phyloP scores from a whole-genome alignment of 2,888 invertebrate genomes.

The Phytoseiulus persimilis region DNA sequence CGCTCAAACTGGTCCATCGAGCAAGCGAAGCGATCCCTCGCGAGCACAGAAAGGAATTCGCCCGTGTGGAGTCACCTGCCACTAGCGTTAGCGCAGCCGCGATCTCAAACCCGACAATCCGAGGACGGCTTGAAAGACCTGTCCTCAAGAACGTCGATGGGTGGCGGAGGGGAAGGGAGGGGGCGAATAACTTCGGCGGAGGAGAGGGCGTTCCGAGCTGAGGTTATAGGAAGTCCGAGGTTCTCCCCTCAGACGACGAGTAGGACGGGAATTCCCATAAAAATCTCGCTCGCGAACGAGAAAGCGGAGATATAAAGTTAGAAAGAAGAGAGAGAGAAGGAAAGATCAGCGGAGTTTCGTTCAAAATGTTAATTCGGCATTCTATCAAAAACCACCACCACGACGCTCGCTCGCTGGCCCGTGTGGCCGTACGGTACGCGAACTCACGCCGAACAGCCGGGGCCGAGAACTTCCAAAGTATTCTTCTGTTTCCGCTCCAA shows the following conservation, averaged over 20 bases:
- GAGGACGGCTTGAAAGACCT: too few relatives aligned
- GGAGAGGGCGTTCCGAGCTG: background rate
- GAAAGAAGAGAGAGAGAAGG: background rate
- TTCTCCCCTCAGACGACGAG: background rate
- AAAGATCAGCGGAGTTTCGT: background rate
- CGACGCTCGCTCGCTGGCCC: background rate
- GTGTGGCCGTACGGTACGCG: too few relatives aligned
- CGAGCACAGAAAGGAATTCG: too few relatives aligned
- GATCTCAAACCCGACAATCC: too few relatives aligned
- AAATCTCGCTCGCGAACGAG: background rate
- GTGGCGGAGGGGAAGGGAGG: too few relatives aligned
- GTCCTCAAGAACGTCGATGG: too few relatives aligned
- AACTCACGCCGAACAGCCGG: too few relatives aligned
- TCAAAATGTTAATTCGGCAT: conserved; percentile 5
- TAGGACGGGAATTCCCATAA: background rate
- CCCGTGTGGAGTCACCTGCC: too few relatives aligned
- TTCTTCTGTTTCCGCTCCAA: background rate
- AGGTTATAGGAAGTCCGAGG: background rate
- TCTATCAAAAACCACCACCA: conserved; percentile 5
- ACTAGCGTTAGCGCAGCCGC: too few relatives aligned
- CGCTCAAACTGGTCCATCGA: too few relatives aligned
- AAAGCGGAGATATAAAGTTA: background rate
- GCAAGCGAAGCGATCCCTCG: too few relatives aligned
- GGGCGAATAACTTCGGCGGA: background rate
- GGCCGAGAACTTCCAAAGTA: background rate